A percentile compares a stretch with the other conserved stretches of the same genome.
These are phyloP conservation scores for Lypha dubia DNA, from an alignment of 2,888 invertebrate genomes.

Conservation along the genomic window DNA sequence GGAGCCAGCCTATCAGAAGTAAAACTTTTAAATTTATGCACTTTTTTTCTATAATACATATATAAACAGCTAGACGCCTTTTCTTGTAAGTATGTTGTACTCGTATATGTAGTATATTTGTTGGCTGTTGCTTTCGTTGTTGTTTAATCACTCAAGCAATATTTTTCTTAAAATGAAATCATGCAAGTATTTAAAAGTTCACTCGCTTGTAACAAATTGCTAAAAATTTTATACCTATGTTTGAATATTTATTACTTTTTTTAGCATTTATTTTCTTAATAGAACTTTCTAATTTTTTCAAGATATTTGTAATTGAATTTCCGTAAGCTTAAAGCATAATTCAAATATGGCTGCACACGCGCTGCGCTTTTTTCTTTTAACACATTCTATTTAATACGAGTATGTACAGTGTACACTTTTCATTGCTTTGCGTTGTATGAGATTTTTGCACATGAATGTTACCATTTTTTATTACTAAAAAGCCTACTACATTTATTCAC, in stretches of 20 bases:
- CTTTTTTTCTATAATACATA: constrained; percentile 49
- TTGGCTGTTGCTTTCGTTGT: constrained; percentile 43
- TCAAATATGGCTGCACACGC: constrained; percentile 54
- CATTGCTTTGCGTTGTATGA: constrained; percentile 9
- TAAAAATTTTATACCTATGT: constrained; percentile 14
- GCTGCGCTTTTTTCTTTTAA: constrained; percentile 40
- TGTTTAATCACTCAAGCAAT: constrained; percentile 57
- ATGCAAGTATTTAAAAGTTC: constrained; percentile 58
- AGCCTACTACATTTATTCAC: constrained; percentile 52
- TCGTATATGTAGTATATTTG: too few species aligned
- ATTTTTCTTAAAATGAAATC: constrained; percentile 52
- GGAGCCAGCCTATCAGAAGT: constrained; percentile 1
- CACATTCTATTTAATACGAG: constrained; percentile 3
- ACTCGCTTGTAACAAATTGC: constrained; percentile 65
- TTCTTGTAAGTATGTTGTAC: too few species aligned
- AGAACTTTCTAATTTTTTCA: constrained; percentile 56
- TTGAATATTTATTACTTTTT: not conserved
- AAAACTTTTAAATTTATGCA: constrained; percentile 65
- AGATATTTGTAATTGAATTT: constrained; percentile 12
- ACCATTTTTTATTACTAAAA: constrained; percentile 32
- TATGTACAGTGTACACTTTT: too few species aligned
- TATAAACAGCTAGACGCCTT: constrained; percentile 48
- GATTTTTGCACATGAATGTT: constrained; percentile 18
- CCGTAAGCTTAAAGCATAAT: constrained; percentile 17
- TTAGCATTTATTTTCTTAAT: constrained; percentile 22